Percentiles rank a stretch among this genome's conserved stretches.
Conservation (phyloP, 2,113 vertebrate genomes). For the Oryzias celebensis region DNA sequence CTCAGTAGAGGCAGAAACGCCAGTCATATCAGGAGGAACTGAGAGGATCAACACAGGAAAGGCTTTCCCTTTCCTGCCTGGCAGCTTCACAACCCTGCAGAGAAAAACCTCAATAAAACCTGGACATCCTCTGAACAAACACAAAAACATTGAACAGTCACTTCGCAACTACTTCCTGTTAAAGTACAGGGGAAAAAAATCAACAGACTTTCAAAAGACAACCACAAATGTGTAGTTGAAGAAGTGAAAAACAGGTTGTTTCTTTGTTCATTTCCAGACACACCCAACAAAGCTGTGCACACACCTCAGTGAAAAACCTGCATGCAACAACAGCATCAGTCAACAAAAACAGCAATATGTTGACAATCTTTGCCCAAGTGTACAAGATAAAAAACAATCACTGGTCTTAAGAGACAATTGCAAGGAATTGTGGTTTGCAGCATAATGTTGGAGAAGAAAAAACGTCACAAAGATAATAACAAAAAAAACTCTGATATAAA, state of each 20-base stretch:
- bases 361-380: constrained; percentile 5
- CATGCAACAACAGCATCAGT: constrained; percentile 44
- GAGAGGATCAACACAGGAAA: constrained; percentile 14
- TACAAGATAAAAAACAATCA: constrained; percentile 1
- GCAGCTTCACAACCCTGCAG: not conserved
- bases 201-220: constrained; percentile 26
- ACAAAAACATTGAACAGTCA: not conserved
- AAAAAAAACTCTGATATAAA: no score
- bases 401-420: not conserved
- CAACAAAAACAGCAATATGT: constrained; percentile 28
- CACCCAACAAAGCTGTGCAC: not conserved
- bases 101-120: not conserved
- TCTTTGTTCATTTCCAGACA: constrained; percentile 37
- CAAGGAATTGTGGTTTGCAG: no score
- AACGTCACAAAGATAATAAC: no score
- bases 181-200: no score
- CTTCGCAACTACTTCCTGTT: no score
- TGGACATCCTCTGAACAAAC: not conserved
- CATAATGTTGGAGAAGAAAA: no score
- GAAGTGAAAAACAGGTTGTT: constrained; percentile 29
- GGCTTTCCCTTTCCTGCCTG: constrained; percentile 7
- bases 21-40: constrained; percentile 4
- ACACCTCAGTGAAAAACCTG: constrained; percentile 25
- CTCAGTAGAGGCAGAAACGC: constrained; percentile 18
- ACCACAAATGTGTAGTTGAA: constrained; percentile 41